Evolutionary conservation across 2,113 vertebrate species (phyloP), one percentile per base, ranked within the genome.

Genomic region (Lepisosteus oculatus): DNA sequence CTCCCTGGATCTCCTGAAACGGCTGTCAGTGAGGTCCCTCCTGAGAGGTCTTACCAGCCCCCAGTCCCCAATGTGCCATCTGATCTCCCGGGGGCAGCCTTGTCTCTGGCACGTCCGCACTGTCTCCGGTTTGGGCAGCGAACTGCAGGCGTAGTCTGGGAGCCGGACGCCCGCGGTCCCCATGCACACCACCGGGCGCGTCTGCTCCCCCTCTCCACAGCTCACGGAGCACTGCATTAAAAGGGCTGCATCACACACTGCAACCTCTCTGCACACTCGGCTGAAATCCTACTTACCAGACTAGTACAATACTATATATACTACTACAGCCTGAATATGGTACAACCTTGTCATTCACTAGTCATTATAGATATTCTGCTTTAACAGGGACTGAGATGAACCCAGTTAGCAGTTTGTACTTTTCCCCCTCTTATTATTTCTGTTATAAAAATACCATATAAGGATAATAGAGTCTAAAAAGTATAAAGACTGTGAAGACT

Each of bases 11-110:
- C 29, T 51, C 5, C 47, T 51, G 47, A 5, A 51, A 51, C 2
- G 1, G 5, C 9, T 51, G 47, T 51, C 29, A 29, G 29, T 29
- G 29, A 29, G 29, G 29, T 29, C 29, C 2, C 47, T 51, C 47
- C 2, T 51, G 47, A 9, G 47, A 51, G 9, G 9, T 51, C 95
- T 94, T 81, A 98, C 97, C 86, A 95, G 84, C 14, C 95, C 93
- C 97, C 97, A 98, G 74, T 92, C 81, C 17, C 96, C 93, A 0
- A 95, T 13, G 0, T 91, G 93, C 97, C 97, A 98, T 72, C 89
- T 81, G 47, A 93, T 87, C 72, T 85, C 87, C 17, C 66, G 76
- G 14, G 75, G 73, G 71, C 96, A 98, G 83, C 82, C 76, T 0
- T 87, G 73, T 57, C 56, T 88, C 29, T 88, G 70, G 57, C 96